phyloP scores from a whole-genome alignment of 2,888 invertebrate species.

The Hybos culiciformis region DNA sequence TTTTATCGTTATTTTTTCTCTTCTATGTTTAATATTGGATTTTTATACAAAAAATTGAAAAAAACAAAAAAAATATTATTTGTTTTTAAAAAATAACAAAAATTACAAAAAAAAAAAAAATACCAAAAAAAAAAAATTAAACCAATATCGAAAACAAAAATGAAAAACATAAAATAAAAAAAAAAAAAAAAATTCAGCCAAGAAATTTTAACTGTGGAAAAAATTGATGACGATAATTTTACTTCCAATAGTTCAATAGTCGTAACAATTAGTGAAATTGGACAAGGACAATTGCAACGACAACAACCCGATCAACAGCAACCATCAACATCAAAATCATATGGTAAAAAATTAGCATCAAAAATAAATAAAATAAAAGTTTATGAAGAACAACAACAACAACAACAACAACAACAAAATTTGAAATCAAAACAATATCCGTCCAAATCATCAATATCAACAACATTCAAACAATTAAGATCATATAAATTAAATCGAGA shows the following conservation, averaged over 20 bases:
- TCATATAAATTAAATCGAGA: constrained; percentile 18
- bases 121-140: not conserved
- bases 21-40: too few relatives aligned
- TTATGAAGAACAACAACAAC: not conserved
- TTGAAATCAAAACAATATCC: not conserved
- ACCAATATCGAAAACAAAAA: not conserved
- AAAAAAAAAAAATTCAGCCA: not conserved
- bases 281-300: constrained; percentile 21
- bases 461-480: constrained; percentile 2
- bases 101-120: not conserved
- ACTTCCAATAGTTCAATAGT: not conserved
- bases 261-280: constrained; percentile 1
- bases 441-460: constrained; percentile 7
- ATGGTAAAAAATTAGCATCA: constrained; percentile 17
- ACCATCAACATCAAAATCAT: constrained; percentile 12
- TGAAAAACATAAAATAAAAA: not conserved
- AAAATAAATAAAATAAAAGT: not conserved
- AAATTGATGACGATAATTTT: not conserved
- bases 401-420: too few relatives aligned
- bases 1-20: too few relatives aligned
- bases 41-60: too few relatives aligned
- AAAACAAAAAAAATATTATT: too few relatives aligned
- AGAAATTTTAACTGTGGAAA: not conserved
- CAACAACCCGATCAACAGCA: constrained; percentile 13
- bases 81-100: too few relatives aligned